Conservation (phyloP, 2,113 vertebrate genomes). For the Hassar affinis region DNA sequence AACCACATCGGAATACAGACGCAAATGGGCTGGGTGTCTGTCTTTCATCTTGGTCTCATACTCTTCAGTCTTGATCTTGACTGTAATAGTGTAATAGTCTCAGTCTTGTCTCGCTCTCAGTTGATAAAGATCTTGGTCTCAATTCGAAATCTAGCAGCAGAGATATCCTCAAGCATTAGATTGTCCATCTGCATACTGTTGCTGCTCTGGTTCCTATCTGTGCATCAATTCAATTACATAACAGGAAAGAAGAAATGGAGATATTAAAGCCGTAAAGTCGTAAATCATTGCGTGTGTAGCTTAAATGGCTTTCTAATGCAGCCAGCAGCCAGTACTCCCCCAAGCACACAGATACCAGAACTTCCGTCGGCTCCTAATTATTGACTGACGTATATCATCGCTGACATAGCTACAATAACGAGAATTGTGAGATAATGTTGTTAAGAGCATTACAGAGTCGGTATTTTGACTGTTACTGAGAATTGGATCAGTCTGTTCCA, state of each 20-base stretch:
- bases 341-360: slow-evolving; percentile 32
- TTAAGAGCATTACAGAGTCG: slow-evolving; percentile 26
- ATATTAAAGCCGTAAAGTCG: slow-evolving; percentile 27
- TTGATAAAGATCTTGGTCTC: background rate
- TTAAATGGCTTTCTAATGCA: slow-evolving; percentile 47
- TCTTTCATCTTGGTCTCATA: no score
- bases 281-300: slow-evolving; percentile 5
- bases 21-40: no score
- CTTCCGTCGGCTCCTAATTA: slow-evolving; percentile 47
- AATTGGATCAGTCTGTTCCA: background rate
- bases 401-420: no score
- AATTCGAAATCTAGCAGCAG: background rate
- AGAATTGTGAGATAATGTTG: no score
- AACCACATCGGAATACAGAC: no score
- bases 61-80: no score
- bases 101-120: background rate
- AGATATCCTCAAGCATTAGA: background rate
- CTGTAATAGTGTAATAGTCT: no score
- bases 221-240: slow-evolving; percentile 20
- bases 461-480: slow-evolving; percentile 29
- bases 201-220: slow-evolving; percentile 20
- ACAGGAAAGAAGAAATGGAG: slow-evolving; percentile 19
- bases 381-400: no score
- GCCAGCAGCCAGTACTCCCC: background rate
- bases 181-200: slow-evolving; percentile 10